These are phyloP conservation scores for Pandemis cinnamomeana DNA, from an alignment of 2,888 invertebrate species.

Conservation along the genomic window DNA sequence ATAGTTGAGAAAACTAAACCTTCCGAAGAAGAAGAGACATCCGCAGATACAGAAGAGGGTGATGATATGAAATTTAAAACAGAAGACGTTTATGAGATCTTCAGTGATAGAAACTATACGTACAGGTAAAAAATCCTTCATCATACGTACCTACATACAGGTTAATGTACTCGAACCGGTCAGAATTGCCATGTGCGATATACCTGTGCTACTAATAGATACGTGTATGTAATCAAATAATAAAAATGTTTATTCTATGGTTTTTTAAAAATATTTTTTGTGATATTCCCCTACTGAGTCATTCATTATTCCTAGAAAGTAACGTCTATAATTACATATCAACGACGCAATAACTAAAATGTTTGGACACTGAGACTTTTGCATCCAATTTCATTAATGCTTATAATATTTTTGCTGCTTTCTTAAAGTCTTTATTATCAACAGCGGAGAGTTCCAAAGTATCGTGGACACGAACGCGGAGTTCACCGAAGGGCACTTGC, in stretches of 20 bases:
- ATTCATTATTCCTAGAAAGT: too few relatives aligned
- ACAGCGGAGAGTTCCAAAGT: constrained; percentile 58
- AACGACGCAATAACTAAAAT: too few relatives aligned
- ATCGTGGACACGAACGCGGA: constrained; percentile 48
- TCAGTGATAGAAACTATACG: constrained; percentile 49
- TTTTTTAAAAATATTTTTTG: too few relatives aligned
- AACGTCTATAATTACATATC: too few relatives aligned
- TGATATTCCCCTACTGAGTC: too few relatives aligned
- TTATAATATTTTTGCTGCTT: too few relatives aligned
- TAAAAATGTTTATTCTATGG: too few relatives aligned
- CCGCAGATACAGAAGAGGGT: constrained; percentile 33
- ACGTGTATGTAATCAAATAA: too few relatives aligned
- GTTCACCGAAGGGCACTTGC: constrained; percentile 59
- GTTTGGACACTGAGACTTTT: background rate
- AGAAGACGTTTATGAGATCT: constrained; percentile 52
- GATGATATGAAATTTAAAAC: constrained; percentile 26
- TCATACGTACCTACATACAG: background rate
- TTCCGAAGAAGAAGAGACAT: constrained; percentile 25
- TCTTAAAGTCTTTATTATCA: constrained; percentile 19
- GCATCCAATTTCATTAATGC: too few relatives aligned
- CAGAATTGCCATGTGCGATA: too few relatives aligned
- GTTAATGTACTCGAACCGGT: too few relatives aligned
- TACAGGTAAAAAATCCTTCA: constrained; percentile 50
- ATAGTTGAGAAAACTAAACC: background rate
- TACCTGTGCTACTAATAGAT: too few relatives aligned